Evolutionary conservation across 2,888 invertebrate species (phyloP), one percentile per base, ranked within the genome.

Genomic region (Ischnus inquisitorius): DNA sequence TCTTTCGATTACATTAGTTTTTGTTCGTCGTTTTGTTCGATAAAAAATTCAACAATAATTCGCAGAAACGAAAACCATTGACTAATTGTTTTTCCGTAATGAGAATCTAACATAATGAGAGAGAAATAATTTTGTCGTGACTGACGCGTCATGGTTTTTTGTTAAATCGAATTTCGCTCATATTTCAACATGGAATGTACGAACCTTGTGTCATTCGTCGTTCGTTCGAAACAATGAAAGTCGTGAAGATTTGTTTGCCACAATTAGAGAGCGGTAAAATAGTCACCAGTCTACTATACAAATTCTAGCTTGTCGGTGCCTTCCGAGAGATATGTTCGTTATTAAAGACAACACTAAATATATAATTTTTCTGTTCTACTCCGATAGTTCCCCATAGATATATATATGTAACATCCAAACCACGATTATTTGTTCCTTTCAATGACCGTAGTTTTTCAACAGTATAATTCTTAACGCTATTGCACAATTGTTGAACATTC

Each of bases 281-380:
- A 28, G 43, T 78, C 74, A 64, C 72, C 51, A 67, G 80, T 67
- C 46, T 64, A 51, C 57, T 16, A 28, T 80, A 83, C 28, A 76
- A 82, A 34, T 79, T 67, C 43, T 22, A 69, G 64, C 65, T 82
- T 75, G 64, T 67, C 80, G 64, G 67, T 62, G 72, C 8, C 64
- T 68, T 64, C 64, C 57, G 77, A 69, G 81, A 83, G 85, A 87
- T 85, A 87, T 87, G 84, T 85, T 80, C 22, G 65, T 82, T 82
- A 83, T 83, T 79, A 78, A 80, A 79, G 60, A 78, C 69, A 74
- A 68, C 74, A 67, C 25, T 68, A 51, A 57, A 69, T 75, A 80
- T 75, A 71, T 78, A n/a, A 25, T 79, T 48, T 76, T 62, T 65
- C 19, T 62, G 41, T 10, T 48, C 72, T 74, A 64, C 48, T 68